These are phyloP conservation scores for Callopanchax toddi DNA, from an alignment of 2,113 vertebrate genomes.

Conservation along the genomic window DNA sequence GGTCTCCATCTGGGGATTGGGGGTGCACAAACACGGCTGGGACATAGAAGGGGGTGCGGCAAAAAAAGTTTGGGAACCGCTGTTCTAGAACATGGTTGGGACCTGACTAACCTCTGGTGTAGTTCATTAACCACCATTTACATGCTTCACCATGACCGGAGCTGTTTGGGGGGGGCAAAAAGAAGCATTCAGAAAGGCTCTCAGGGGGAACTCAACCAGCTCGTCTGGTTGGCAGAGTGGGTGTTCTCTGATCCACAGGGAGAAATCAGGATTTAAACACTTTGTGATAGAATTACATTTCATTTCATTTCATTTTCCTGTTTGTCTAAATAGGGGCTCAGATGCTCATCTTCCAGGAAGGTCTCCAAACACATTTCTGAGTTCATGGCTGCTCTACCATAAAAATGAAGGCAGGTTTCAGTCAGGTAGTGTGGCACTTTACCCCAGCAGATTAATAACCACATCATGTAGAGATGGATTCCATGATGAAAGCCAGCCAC, in stretches of 20 bases:
- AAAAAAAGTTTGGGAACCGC: too few relatives aligned
- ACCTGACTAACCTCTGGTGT: constrained; percentile 47
- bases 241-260: neutral
- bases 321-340: neutral
- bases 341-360: neutral
- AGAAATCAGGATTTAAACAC: neutral
- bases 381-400: neutral
- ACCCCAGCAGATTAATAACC: constrained; percentile 52
- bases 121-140: constrained; percentile 60
- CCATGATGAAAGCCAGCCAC: constrained; percentile 49
- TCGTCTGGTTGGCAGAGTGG: constrained; percentile 4
- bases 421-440: neutral
- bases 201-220: constrained; percentile 27
- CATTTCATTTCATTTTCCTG: neutral
- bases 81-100: constrained; percentile 30
- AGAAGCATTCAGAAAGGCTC: constrained; percentile 31
- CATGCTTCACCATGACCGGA: constrained; percentile 39
- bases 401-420: constrained; percentile 14
- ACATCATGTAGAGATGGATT: constrained; percentile 37
- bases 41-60: too few relatives aligned
- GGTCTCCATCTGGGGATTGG: too few relatives aligned
- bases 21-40: too few relatives aligned
- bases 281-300: neutral
- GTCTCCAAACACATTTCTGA: neutral
- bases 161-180: constrained; percentile 39